A percentile compares a stretch with the other conserved stretches of the same genome.
phyloP scores from a whole-genome alignment of 1,140 invertebrate genomes.

The Charaxes varanes region DNA sequence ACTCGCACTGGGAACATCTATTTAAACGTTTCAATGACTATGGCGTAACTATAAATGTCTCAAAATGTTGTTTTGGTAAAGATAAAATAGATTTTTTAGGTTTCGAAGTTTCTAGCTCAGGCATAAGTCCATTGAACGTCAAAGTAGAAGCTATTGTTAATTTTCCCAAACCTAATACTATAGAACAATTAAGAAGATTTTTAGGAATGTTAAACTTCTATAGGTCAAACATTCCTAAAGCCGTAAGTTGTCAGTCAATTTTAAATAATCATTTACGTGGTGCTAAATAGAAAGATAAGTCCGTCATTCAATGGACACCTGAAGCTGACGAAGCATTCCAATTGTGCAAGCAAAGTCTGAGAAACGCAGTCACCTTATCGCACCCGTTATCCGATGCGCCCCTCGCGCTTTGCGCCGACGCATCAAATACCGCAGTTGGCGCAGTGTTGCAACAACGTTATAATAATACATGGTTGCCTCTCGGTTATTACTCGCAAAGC shows the following conservation, averaged over 20 bases:
- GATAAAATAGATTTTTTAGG: constrained; percentile 12
- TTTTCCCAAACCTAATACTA: constrained; percentile 9
- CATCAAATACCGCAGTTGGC: not conserved
- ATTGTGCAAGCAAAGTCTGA: not conserved
- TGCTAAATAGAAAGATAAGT: not conserved
- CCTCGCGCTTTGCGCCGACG: not conserved
- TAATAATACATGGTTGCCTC: constrained; percentile 2
- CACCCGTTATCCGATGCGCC: not conserved
- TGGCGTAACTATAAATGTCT: constrained; percentile 10
- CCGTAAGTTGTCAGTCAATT: constrained; percentile 2
- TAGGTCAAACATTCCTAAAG: constrained; percentile 5
- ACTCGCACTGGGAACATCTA: constrained; percentile 3
- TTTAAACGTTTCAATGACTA: constrained; percentile 9
- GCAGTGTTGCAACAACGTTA: not conserved
- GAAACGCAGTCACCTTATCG: not conserved
- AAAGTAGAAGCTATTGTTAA: constrained; percentile 7
- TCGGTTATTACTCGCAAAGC: constrained; percentile 14
- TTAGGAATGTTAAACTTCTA: constrained; percentile 13
- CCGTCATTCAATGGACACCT: constrained; percentile 1
- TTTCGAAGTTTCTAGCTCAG: constrained; percentile 1
- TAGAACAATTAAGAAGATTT: constrained; percentile 8
- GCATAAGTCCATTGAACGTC: constrained; percentile 4
- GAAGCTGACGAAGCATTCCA: not conserved
- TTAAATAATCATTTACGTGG: constrained; percentile 5
- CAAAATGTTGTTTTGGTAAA: constrained; percentile 9